Base-by-base conservation (phyloP, 2,888 invertebrate species). In the Drosophila setosimentum region DNA sequence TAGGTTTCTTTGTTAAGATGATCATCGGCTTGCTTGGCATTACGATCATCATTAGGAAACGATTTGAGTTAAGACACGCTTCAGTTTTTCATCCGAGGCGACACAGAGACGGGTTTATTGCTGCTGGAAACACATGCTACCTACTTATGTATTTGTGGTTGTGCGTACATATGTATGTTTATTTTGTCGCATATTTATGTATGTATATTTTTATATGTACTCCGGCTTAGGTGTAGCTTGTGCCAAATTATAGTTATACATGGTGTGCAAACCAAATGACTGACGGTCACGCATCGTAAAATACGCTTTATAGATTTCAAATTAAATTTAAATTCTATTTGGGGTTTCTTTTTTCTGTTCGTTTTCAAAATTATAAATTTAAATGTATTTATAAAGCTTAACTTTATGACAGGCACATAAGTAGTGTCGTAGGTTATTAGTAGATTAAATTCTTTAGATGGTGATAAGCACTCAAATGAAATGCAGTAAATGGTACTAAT, bases 261-360 rank as follows among this genome's bases (percentile, higher is more conserved):
- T 51, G 49, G 53, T 65, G 50, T 67, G 54, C 59, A 48, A 50
- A 29, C 37, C 63, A 42, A 67, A 82, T 86, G 59, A 40, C 57
- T 68, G 82, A 21, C 79, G 73, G 84, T 79, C 84, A 87, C 82
- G 84, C 78, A 35, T 73, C 79, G 68, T 79, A 75, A 83, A 79
- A 49, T 76, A 63, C 50, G 55, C 64, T 74, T 81, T 66, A 64
- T 64, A 67, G 62, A 58, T 85, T 75, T 73, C 18, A 66, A 68
- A 74, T 83, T 76, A 11, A 58, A 78, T 68, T 64, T 57, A 11
- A 57, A 77, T 45, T 45, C 16, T 24, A 16, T 45, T 4, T 24
- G 24, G 13, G 2, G 4, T 7, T 33, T 21, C 40, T 33, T 18
- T 45, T 45, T 30, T n/a, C 8, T 18, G 21, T 33, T 40, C 16